These are phyloP conservation scores for Corythornis madagascariensis DNA, from an alignment of 2,113 vertebrate species.

Conservation along the genomic window DNA sequence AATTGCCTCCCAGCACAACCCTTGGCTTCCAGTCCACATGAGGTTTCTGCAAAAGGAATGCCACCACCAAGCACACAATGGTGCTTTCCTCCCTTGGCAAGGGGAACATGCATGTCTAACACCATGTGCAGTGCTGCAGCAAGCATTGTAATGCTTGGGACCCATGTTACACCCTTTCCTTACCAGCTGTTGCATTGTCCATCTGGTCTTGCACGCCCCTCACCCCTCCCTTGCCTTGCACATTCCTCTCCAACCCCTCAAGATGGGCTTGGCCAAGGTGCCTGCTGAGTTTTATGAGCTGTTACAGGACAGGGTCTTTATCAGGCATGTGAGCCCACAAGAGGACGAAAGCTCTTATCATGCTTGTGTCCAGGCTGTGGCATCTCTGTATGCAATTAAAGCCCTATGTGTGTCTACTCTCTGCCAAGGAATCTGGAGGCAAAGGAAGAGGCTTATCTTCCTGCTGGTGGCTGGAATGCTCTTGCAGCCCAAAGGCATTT, in stretches of 20 bases:
- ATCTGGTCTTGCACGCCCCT: neutral
- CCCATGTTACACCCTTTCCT: accelerated
- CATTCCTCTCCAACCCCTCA: neutral
- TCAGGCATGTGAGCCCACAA: neutral
- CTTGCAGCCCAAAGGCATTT: conserved; percentile 4
- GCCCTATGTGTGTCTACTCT: neutral
- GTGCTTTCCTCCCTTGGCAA: neutral
- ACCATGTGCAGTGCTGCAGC: accelerated
- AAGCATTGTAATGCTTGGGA: neutral
- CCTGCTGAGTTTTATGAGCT: neutral
- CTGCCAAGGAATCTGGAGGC: conserved; percentile 23
- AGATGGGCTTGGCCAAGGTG: neutral
- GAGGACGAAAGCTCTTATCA: neutral
- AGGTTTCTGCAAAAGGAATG: neutral
- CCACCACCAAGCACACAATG: accelerated
- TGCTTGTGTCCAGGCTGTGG: neutral
- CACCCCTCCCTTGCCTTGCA: too few species aligned
- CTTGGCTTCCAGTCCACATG: accelerated
- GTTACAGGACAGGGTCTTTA: neutral
- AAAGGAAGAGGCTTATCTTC: conserved; percentile 5
- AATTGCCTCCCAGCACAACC: neutral
- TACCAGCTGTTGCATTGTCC: accelerated
- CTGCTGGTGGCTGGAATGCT: conserved; percentile 41
- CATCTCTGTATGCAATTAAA: conserved; percentile 18
- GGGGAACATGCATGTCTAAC: accelerated